A percentile compares a stretch with the other conserved stretches of the same genome.
Conservation (phyloP, 2,113 vertebrate species). For the Seriola rivoliana region DNA sequence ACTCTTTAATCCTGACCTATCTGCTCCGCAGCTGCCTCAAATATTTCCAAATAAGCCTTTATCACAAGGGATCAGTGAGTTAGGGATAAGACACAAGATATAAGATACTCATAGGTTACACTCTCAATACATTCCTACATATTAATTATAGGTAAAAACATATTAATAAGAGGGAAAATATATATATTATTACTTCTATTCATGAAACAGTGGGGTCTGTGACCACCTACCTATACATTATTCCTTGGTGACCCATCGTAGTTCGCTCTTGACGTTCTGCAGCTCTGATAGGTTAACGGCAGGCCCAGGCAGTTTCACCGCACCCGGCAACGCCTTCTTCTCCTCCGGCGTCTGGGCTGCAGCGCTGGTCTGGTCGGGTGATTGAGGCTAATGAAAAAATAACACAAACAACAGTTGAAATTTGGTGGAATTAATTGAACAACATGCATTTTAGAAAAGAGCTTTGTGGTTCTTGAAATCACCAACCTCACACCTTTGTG, state of each 20-base stretch:
- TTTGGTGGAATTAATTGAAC: background rate
- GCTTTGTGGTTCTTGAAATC: too few relatives aligned
- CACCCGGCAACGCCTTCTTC: constrained; percentile 92
- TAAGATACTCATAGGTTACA: too few relatives aligned
- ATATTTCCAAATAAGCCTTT: background rate
- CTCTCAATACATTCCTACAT: too few relatives aligned
- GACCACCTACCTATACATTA: constrained; percentile 57
- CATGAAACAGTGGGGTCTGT: background rate
- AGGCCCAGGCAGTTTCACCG: constrained; percentile 93
- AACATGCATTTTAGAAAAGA: background rate
- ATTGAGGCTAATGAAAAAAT: constrained; percentile 38
- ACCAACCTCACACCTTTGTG: background rate
- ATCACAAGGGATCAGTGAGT: background rate
- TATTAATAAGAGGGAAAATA: too few relatives aligned
- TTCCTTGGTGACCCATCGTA: constrained; percentile 87
- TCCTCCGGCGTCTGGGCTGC: constrained; percentile 80
- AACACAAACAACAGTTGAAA: background rate
- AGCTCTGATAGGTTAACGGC: constrained; percentile 95
- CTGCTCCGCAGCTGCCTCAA: too few relatives aligned
- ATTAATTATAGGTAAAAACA: too few relatives aligned
- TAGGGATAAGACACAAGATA: too few relatives aligned
- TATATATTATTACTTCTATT: too few relatives aligned
- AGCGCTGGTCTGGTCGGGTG: constrained; percentile 54
- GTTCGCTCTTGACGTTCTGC: constrained; percentile 95
- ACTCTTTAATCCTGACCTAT: background rate